Evolutionary conservation across 2,797 vertebrate genomes (phyloP).

Genomic region (Mormyrops boulengeri): DNA sequence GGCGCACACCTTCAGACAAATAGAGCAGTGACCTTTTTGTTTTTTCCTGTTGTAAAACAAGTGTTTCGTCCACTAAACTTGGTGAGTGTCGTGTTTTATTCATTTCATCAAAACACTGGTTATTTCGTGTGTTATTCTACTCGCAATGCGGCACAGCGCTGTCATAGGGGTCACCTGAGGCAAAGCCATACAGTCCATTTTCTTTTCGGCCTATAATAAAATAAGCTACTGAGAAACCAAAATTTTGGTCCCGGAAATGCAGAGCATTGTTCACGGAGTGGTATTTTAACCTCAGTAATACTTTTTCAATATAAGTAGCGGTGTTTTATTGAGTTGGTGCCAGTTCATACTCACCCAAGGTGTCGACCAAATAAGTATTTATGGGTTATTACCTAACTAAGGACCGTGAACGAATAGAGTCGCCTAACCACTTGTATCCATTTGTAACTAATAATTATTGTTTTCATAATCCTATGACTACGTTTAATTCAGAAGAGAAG

Average conservation of each 20-base stretch:
- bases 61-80: neutral
- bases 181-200: neutral
- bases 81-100: conserved; percentile 15
- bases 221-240: neutral
- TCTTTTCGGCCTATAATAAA: neutral
- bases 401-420: neutral
- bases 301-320: neutral
- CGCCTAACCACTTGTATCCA: neutral
- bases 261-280: neutral
- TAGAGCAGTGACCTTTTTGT: neutral
- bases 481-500: neutral
- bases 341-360: neutral
- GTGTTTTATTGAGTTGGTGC: neutral
- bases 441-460: neutral
- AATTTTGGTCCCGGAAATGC: neutral
- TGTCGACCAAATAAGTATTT: neutral
- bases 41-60: neutral
- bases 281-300: neutral
- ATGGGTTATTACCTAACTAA: neutral
- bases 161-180: neutral
- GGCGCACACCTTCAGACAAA: neutral
- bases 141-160: neutral
- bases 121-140: neutral
- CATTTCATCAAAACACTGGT: neutral
- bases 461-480: neutral